phyloP scores from a whole-genome alignment of 2,113 vertebrate genomes.

The Sinocyclocheilus grahami region DNA sequence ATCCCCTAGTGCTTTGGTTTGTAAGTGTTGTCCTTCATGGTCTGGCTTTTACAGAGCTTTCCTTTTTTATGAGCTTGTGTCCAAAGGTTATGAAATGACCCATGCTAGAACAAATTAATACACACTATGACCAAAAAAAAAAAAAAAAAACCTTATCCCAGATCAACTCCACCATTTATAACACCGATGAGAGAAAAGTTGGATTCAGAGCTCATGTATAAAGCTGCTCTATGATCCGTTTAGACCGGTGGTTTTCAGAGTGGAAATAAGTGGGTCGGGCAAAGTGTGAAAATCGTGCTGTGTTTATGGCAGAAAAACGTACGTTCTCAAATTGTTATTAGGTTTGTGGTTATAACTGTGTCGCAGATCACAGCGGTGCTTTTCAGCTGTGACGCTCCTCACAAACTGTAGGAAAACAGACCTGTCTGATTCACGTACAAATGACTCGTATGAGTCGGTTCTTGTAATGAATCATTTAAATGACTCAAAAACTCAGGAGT shows the following conservation, averaged over 20 bases:
- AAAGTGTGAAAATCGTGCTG: background rate
- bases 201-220: conserved; percentile 19
- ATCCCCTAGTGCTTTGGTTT: conserved; percentile 42
- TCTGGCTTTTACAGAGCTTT: conserved; percentile 49
- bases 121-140: conserved; percentile 4
- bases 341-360: background rate
- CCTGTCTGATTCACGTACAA: background rate
- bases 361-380: background rate
- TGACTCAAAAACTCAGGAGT: background rate
- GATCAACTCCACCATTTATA: conserved; percentile 5
- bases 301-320: background rate
- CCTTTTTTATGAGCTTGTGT: conserved; percentile 51
- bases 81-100: conserved; percentile 36
- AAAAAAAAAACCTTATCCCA: background rate
- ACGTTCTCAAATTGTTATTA: background rate
- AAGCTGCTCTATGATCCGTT: conserved; percentile 21
- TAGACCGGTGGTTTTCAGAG: conserved; percentile 13
- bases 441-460: background rate
- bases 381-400: background rate
- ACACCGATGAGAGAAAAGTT: conserved; percentile 2
- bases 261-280: conserved; percentile 7
- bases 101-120: conserved; percentile 15
- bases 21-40: conserved; percentile 59
- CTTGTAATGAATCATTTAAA: background rate
- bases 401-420: background rate